Evolutionary conservation across 2,113 vertebrate genomes (phyloP).

Genomic region (Mirounga angustirostris): DNA sequence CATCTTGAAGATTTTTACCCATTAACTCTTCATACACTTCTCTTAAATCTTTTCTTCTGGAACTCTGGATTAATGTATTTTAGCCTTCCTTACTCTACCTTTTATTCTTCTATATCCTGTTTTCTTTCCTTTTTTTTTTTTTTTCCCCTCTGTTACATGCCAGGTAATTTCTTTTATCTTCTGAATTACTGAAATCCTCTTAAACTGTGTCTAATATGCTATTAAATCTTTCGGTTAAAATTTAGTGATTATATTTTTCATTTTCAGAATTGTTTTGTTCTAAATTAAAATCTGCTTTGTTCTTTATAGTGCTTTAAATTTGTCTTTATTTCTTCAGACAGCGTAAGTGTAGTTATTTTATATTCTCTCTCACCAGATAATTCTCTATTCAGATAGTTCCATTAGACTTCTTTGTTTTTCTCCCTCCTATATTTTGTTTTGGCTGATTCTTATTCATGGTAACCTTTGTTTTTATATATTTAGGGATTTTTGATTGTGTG

Average conservation of each 20-base stretch:
- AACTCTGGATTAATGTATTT: background rate
- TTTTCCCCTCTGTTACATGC: background rate
- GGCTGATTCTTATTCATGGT: background rate
- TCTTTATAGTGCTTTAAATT: background rate
- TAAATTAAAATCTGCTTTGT: background rate
- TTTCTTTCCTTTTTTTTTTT: background rate
- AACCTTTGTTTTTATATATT: background rate
- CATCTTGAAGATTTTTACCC: background rate
- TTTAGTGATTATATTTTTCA: background rate
- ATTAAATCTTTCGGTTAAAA: background rate
- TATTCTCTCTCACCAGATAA: background rate
- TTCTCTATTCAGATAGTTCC: background rate
- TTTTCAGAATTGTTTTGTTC: background rate
- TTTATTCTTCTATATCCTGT: background rate
- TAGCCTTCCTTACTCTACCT: background rate
- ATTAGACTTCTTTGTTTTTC: background rate
- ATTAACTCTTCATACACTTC: background rate
- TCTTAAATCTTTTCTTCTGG: background rate
- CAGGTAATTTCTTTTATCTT: background rate
- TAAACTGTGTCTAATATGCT: background rate
- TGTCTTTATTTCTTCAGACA: background rate
- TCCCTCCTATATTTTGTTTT: background rate
- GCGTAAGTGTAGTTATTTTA: background rate
- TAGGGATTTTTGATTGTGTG: background rate
- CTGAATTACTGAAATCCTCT: background rate